phyloP scores from a whole-genome alignment of 2,113 vertebrate species.

The Ascaphus truei region DNA sequence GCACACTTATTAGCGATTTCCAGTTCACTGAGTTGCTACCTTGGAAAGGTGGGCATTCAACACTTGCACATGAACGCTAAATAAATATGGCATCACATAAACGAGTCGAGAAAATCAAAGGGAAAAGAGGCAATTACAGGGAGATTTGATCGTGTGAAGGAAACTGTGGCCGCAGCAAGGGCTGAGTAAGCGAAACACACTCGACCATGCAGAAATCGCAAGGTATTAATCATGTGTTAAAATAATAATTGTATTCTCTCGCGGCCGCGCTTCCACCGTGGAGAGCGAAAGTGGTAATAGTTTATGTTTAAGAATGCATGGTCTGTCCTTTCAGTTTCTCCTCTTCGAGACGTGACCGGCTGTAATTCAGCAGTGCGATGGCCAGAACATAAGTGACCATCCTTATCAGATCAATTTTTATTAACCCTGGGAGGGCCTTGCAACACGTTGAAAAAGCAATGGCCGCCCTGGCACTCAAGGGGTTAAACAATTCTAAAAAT shows the following conservation, averaged over 20 bases:
- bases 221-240: conserved; percentile 45
- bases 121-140: conserved; percentile 48
- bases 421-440: too few species aligned
- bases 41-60: neutral
- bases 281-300: conserved; percentile 2
- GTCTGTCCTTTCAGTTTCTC: neutral
- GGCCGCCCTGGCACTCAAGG: too few species aligned
- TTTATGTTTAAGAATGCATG: neutral
- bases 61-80: accelerated
- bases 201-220: conserved; percentile 2
- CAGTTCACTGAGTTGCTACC: neutral
- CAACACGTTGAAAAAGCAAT: too few species aligned
- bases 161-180: conserved; percentile 30
- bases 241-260: conserved; percentile 41
- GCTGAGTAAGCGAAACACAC: conserved; percentile 41
- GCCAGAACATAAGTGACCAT: too few species aligned
- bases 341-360: neutral
- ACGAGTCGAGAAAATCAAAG: conserved; percentile 36
- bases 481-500: too few species aligned
- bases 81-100: conserved; percentile 4
- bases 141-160: conserved; percentile 6
- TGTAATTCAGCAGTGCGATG: neutral
- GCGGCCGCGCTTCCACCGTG: neutral
- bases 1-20: neutral
- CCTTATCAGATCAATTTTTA: too few species aligned